Percentiles rank a stretch among this genome's conserved stretches.
Conservation (phyloP, 2,797 vertebrate genomes). For the Periophthalmus magnuspinnatus region DNA sequence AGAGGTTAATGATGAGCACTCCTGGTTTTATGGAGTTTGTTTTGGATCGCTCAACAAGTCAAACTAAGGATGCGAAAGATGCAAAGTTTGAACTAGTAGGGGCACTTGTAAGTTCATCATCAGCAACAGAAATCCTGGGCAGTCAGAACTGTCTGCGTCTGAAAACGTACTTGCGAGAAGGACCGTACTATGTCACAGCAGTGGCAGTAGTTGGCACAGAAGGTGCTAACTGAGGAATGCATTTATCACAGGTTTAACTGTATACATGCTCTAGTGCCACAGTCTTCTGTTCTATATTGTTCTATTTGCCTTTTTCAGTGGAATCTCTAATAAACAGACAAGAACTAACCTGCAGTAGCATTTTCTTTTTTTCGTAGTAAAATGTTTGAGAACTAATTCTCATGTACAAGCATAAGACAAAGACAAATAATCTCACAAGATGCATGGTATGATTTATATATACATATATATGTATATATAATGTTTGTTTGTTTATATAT, state of each 20-base stretch:
- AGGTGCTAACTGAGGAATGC: constrained; percentile 81
- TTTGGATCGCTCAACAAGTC: constrained; percentile 88
- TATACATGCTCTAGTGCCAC: constrained; percentile 25
- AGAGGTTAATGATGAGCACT: constrained; percentile 88
- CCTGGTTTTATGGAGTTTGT: constrained; percentile 95
- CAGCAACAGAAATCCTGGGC: constrained; percentile 83
- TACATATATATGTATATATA: too few species aligned
- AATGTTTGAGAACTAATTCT: neutral
- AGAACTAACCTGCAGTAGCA: neutral
- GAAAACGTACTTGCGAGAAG: constrained; percentile 87
- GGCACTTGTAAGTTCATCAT: constrained; percentile 84
- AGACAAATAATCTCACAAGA: too few species aligned
- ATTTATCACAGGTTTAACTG: constrained; percentile 22
- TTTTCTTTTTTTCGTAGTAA: neutral
- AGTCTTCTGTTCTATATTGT: constrained; percentile 5
- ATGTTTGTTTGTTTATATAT: too few species aligned
- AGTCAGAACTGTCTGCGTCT: constrained; percentile 88
- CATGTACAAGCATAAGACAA: neutral
- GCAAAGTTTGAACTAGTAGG: constrained; percentile 93
- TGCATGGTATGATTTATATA: too few species aligned
- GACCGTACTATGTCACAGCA: constrained; percentile 89
- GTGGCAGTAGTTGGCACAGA: constrained; percentile 86
- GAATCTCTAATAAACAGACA: neutral
- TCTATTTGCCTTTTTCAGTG: neutral
- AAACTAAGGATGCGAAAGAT: constrained; percentile 91